A percentile compares a stretch with the other conserved stretches of the same genome.
phyloP scores from a whole-genome alignment of 2,888 invertebrate species.

The Timema podura region DNA sequence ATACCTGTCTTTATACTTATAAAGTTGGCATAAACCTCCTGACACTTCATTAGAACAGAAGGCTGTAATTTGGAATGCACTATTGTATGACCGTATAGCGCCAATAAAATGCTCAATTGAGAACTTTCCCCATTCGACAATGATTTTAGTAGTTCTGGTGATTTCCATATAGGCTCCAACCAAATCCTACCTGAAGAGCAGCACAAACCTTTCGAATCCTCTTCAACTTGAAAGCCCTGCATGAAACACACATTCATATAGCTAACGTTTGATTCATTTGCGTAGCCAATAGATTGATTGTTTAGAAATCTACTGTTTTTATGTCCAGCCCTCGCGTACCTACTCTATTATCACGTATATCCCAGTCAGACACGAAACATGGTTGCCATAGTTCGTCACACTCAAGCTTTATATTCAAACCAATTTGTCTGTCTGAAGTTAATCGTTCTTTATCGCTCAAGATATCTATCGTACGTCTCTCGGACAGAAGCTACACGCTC shows the following conservation, averaged over 20 bases:
- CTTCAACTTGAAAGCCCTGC: neutral
- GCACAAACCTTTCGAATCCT: neutral
- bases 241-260: neutral
- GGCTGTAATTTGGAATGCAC: neutral
- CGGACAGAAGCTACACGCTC: no score
- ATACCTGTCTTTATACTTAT: neutral
- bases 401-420: no score
- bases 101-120: neutral
- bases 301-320: neutral
- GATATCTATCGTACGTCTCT: no score
- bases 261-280: neutral
- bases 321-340: neutral
- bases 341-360: no score
- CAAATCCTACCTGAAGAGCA: neutral
- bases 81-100: neutral
- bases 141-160: neutral
- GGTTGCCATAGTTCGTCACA: no score
- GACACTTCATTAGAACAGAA: neutral
- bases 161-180: neutral
- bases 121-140: neutral
- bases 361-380: no score
- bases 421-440: no score
- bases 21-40: conserved; percentile 2
- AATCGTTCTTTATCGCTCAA: no score
- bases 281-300: neutral